phyloP scores from a whole-genome alignment of 2,888 invertebrate genomes.

The Sylvicola cinctus region DNA sequence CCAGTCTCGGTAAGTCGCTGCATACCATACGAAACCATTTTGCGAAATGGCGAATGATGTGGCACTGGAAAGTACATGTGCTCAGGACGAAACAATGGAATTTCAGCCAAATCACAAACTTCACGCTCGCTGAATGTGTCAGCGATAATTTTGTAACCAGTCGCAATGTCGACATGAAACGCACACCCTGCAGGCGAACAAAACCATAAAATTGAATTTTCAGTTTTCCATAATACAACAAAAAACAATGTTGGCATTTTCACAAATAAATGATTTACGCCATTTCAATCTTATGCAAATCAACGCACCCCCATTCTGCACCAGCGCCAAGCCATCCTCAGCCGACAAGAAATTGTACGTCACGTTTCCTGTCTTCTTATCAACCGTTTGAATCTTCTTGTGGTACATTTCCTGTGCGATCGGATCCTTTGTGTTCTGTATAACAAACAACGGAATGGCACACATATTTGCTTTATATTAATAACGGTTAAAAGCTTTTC shows the following conservation, averaged over 20 bases:
- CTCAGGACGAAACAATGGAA: slow-evolving; percentile 37
- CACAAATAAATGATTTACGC: slow-evolving; percentile 2
- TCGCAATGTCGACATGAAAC: slow-evolving; percentile 43
- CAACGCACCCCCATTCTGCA: slow-evolving; percentile 30
- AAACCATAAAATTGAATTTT: not conserved
- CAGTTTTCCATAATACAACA: not conserved
- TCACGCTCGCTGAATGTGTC: slow-evolving; percentile 40
- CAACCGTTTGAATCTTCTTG: slow-evolving; percentile 27
- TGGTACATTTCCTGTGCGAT: slow-evolving; percentile 34
- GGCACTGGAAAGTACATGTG: slow-evolving; percentile 32
- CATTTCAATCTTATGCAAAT: not conserved
- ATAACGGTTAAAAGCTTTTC: too few species aligned
- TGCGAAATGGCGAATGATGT: slow-evolving; percentile 38
- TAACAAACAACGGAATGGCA: slow-evolving; percentile 7
- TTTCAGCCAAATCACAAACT: slow-evolving; percentile 44
- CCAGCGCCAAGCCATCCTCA: slow-evolving; percentile 32
- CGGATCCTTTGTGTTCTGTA: slow-evolving; percentile 41
- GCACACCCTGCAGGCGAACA: slow-evolving; percentile 30
- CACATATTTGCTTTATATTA: slow-evolving; percentile 4
- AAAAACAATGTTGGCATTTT: slow-evolving; percentile 2
- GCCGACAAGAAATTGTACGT: slow-evolving; percentile 30
- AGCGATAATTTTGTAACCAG: slow-evolving; percentile 44
- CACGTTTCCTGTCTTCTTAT: slow-evolving; percentile 10
- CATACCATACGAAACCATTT: slow-evolving; percentile 37
- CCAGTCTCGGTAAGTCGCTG: slow-evolving; percentile 36